Conservation (phyloP, 2,888 invertebrate species). For the Tridacna gigas region DNA sequence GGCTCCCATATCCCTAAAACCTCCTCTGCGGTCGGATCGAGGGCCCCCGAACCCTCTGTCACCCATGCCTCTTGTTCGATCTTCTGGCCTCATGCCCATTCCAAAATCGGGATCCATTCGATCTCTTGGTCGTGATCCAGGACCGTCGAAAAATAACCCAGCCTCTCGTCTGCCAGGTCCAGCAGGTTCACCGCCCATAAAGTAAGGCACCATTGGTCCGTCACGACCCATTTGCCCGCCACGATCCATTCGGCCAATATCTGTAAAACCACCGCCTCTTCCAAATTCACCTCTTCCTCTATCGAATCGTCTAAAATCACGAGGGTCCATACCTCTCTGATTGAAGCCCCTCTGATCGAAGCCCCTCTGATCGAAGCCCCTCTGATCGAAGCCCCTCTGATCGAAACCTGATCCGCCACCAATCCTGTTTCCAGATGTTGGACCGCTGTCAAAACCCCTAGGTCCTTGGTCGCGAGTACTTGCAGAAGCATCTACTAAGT, state of each 20-base stretch:
- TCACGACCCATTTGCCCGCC: not conserved
- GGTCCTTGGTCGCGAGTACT: not conserved
- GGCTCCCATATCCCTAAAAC: not conserved
- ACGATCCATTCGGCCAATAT: not conserved
- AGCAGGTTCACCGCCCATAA: not conserved
- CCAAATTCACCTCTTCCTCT: not conserved
- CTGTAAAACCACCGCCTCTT: not conserved
- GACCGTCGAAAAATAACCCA: too few relatives aligned
- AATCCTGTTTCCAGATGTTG: not conserved
- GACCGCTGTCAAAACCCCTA: not conserved
- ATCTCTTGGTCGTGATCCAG: too few relatives aligned
- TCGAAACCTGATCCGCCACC: not conserved
- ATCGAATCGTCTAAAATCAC: not conserved
- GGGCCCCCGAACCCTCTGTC: slow-evolving; percentile 14
- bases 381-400: not conserved
- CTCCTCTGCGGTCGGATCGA: slow-evolving; percentile 6
- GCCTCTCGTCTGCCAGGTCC: too few relatives aligned
- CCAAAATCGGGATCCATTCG: not conserved
- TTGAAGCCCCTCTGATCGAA: not conserved
- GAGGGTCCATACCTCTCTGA: not conserved
- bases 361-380: not conserved
- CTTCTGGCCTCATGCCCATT: not conserved
- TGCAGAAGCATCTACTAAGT: not conserved
- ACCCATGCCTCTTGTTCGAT: too few relatives aligned
- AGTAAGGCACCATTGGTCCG: not conserved